Evolutionary conservation across 2,113 vertebrate species (phyloP), one percentile per base, ranked within the genome.

Genomic region (Theristicus caerulescens): DNA sequence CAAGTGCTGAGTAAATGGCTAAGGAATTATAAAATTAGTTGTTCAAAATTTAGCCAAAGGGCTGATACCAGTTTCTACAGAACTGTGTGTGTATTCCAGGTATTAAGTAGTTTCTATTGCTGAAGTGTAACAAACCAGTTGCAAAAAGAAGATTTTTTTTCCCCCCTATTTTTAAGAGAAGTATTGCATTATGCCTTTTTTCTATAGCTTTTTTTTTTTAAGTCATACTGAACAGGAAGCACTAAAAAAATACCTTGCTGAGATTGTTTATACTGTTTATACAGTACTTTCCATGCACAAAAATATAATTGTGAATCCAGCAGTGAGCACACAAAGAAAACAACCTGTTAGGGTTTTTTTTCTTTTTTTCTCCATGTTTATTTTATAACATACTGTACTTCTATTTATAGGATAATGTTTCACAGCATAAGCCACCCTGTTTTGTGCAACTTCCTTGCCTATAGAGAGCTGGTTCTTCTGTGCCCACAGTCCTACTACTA

Each of bases 391-490:
- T 81, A 31, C 22, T 94, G 40, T 52, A 46, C 44, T 91, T 82
- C 44, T 93, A 40, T 90, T 95, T 96, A 58, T 59, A 94, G 79
- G 52, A 17, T 95, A 73, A 85, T 62, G 11, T 83, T 96, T 97
- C 82, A 74, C 19, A 86, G 51, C 71, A 90, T n/a, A 91, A 70
- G 27, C 55, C n/a, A 25, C 55, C 34, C 73, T 74, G 25, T 7
- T 91, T 70, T 91, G 24, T 87, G 62, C 69, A 44, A 46, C 77
- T 95, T 94, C 49, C 54, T 67, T 34, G 7, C n/a, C 49, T 91
- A 46, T 32, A 73, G 84, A 88, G 96, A 94, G 70, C 13, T 49
- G 4, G 2, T 76, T 79, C 14, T 81, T 10, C 27, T 52, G 11
- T 80, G 31, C 49, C 13, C 15, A 42, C 21, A 49, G 15, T 78